Percentiles rank a stretch among this genome's conserved stretches.
phyloP scores from a whole-genome alignment of 2,113 vertebrate species.

The Etia nguti region DNA sequence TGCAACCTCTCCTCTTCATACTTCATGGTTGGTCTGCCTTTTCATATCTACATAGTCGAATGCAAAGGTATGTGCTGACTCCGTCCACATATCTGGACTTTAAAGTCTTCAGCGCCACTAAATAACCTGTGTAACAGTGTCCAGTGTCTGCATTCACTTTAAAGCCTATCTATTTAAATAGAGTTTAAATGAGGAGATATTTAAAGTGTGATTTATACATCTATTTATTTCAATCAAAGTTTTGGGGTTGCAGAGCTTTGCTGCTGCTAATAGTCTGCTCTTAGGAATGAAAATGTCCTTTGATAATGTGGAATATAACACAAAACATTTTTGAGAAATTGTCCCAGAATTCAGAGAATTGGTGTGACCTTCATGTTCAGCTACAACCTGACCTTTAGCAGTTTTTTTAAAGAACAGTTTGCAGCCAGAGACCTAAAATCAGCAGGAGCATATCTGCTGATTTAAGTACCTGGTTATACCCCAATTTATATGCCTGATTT shows the following conservation, averaged over 20 bases:
- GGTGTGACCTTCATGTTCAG: neutral
- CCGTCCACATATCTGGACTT: neutral
- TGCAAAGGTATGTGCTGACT: constrained; percentile 62
- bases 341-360: neutral
- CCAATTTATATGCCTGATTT: neutral
- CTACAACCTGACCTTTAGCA: neutral
- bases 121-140: neutral
- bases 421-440: neutral
- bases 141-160: neutral
- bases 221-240: neutral
- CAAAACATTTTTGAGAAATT: neutral
- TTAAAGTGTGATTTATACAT: no score
- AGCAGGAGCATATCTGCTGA: neutral
- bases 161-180: neutral
- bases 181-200: neutral
- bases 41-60: constrained; percentile 54
- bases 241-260: neutral
- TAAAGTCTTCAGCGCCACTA: neutral
- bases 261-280: neutral
- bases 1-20: constrained; percentile 29
- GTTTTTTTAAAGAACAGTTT: neutral
- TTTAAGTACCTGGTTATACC: neutral
- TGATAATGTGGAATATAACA: neutral
- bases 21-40: constrained; percentile 34
- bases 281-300: neutral